Evolutionary conservation across 2,797 vertebrate genomes (phyloP).

Genomic region (Aplochiton taeniatus): DNA sequence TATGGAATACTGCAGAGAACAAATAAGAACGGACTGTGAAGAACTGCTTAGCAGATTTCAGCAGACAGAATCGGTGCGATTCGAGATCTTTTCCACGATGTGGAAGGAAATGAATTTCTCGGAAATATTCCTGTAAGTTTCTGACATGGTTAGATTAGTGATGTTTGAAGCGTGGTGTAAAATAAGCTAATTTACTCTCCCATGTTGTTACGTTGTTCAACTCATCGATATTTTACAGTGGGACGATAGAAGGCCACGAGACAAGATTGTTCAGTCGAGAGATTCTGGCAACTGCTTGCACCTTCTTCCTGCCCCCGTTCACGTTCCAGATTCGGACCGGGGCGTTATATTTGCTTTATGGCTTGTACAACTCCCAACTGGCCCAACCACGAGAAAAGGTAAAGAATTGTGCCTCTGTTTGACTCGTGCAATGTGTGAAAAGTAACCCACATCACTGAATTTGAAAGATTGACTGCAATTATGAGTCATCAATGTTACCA

Average conservation of each 20-base stretch:
- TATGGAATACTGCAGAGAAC: conserved; percentile 52
- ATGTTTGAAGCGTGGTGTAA: not conserved
- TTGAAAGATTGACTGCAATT: too few species aligned
- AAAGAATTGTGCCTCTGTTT: conserved; percentile 7
- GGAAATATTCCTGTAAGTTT: conserved; percentile 83
- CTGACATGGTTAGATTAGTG: not conserved
- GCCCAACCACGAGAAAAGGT: conserved; percentile 86
- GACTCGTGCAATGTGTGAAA: too few species aligned
- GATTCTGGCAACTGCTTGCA: conserved; percentile 72
- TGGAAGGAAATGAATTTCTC: conserved; percentile 88
- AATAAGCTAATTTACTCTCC: not conserved
- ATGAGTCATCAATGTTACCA: too few species aligned
- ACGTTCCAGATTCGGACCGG: conserved; percentile 94
- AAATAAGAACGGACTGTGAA: conserved; percentile 81
- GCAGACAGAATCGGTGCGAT: conserved; percentile 82
- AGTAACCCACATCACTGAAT: too few species aligned
- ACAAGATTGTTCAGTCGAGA: conserved; percentile 78
- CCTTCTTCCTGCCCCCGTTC: conserved; percentile 86
- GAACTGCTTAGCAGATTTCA: conserved; percentile 83
- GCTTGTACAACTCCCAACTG: conserved; percentile 82
- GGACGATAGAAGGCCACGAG: conserved; percentile 69
- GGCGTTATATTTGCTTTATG: conserved; percentile 88
- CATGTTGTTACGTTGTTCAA: not conserved
- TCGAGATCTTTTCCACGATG: conserved; percentile 82
- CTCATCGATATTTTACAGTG: conserved; percentile 68